Base-by-base conservation (phyloP, 2,888 invertebrate species). In the Nomada lathburiana region DNA sequence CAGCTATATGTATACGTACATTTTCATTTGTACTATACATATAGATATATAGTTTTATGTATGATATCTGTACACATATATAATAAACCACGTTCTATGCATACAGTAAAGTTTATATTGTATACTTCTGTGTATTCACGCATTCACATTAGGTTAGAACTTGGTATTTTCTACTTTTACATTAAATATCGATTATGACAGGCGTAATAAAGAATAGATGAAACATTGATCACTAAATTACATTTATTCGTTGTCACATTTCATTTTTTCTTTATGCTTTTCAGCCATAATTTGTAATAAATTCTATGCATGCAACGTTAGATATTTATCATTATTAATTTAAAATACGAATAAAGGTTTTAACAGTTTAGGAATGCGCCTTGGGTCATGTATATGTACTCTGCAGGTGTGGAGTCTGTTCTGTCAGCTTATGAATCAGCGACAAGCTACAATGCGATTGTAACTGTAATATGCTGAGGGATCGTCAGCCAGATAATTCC, bases 341-440 rank as follows among this genome's bases (percentile, higher is more conserved):
- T 44, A 0, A 16, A 47, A 47, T 11, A 2, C 3, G 13, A 47
- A 47, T 11, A 13, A 47, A 47, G 16, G 13, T 47, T 13, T 47
- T 47, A 47, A 47, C 16, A 47, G 16, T 42, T 68, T 2, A 42
- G 42, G 23, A 42, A 11, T 11, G 18, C 13, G 4, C 11, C 23
- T 13, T 18, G 42, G 23, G 36, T 53, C 42, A 23, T 60, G 1
- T 7, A 36, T 42, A 1, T 0, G n/a, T 23, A 23, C 36, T 53
- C 29, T 65, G 26, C 20, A 76, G 20, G 44, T 26, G 26, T 57
- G 13, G 50, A 53, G 16, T 68, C 26, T 26, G 16, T 71, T 47
- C 36, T 62, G 65, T 74, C 26, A 60, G n/a, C 29, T 62, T 55
- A 74, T 3, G 69, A 80, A 74, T 81, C 81, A 81, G 80, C 81